Base-by-base conservation (phyloP, 2,888 invertebrate genomes). In the Erebia epiphron region DNA sequence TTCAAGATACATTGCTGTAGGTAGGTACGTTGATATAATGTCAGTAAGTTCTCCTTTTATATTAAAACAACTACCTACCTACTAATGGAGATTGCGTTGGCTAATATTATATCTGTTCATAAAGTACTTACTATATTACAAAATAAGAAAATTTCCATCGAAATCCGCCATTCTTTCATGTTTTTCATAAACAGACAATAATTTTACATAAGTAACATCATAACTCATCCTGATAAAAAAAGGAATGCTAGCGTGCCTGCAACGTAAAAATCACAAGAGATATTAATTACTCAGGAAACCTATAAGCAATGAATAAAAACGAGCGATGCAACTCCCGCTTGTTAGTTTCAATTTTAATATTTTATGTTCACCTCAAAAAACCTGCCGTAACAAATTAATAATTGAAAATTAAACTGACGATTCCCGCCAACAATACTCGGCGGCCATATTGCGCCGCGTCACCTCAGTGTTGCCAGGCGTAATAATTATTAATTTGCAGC, bases 401-500 rank as follows among this genome's bases (percentile, higher is more conserved):
- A 86, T 82, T 82, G 80, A 85, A 84, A 85, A 85, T 86, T 82
- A 85, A 86, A 84, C 82, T 82, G 78, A 82, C 79, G 76, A 75
- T 83, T 85, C 81, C 78, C 83, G 80, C 82, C 82, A 85, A 91
- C 91, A 91, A 92, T 90, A 79, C 82, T 78, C 77, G 85, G 86
- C 89, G 83, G 90, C 91, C 89, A 91, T 93, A 86, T 91, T 91
- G 90, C 84, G 79, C 73, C 79, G 81, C 83, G 82, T 81, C 80
- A 80, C 82, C 84, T 83, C 86, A 83, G 90, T 91, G 92, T 90
- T 91, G 86, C 91, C 91, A 92, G 86, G 88, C 91, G 91, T 84
- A 84, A 92, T 92, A 92, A 93, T 92, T 92, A 92, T 90, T 92
- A 92, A 92, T 92, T 91, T 89, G 89, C 91, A 85, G 84, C 83